Percentiles rank a stretch among this genome's conserved stretches.
Conservation (phyloP, 2,797 vertebrate species). For the Kryptolebias ocellatus region DNA sequence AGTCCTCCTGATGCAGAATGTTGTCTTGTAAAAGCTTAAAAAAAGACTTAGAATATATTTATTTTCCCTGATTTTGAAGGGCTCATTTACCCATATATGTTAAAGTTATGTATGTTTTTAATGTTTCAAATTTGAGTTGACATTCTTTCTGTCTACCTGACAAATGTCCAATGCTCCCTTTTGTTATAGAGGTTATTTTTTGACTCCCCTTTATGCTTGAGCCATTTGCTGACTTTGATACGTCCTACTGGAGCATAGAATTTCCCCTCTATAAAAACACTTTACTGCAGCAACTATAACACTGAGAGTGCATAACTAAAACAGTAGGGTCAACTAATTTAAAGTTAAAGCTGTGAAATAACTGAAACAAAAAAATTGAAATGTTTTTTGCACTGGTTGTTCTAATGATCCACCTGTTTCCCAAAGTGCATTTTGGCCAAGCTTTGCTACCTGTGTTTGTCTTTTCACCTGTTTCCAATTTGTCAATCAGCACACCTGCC, state of each 20-base stretch:
- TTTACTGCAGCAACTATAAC: neutral
- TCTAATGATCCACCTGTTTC: too few relatives aligned
- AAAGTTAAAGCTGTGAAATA: neutral
- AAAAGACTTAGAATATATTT: neutral
- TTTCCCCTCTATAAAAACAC: neutral
- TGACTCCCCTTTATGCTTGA: neutral
- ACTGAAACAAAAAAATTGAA: too few relatives aligned
- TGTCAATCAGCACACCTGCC: too few relatives aligned
- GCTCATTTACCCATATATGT: neutral
- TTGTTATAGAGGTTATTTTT: too few relatives aligned
- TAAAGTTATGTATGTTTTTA: neutral
- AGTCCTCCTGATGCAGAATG: constrained; percentile 5
- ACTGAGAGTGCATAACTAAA: neutral
- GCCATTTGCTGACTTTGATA: neutral
- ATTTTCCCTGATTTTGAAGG: neutral
- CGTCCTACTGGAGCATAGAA: neutral
- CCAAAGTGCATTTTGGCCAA: too few relatives aligned
- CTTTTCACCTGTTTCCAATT: too few relatives aligned
- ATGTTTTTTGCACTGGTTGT: too few relatives aligned
- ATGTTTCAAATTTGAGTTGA: neutral
- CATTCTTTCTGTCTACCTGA: too few relatives aligned
- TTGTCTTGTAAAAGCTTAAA: neutral
- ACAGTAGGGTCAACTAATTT: neutral
- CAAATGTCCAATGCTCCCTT: too few relatives aligned
- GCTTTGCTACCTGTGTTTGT: too few relatives aligned